Evolutionary conservation across 2,888 invertebrate species (phyloP).

Genomic region (Dynastes maya): DNA sequence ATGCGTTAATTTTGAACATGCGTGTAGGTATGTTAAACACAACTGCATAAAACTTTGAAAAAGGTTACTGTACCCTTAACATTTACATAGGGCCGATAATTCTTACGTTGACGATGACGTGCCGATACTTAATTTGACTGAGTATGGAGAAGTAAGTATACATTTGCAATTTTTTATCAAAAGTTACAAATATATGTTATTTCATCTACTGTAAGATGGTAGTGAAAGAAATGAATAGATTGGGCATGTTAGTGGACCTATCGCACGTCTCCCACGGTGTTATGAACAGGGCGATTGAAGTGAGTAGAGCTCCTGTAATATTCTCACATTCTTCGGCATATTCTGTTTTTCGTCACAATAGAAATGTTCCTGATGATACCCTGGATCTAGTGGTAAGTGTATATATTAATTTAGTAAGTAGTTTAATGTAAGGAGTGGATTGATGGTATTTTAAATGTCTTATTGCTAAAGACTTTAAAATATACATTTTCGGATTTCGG

Average conservation of each 20-base stretch:
- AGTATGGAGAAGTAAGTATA: conserved; percentile 68
- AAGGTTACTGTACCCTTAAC: too few species aligned
- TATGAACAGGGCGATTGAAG: conserved; percentile 73
- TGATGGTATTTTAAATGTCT: too few species aligned
- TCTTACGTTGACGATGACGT: conserved; percentile 60
- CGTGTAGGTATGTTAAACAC: too few species aligned
- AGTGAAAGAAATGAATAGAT: conserved; percentile 77
- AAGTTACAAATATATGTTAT: too few species aligned
- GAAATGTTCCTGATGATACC: conserved; percentile 77
- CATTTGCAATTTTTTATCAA: background rate
- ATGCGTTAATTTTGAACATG: too few species aligned
- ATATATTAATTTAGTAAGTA: too few species aligned
- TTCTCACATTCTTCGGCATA: conserved; percentile 77
- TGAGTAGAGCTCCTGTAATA: conserved; percentile 75
- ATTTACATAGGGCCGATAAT: conserved; percentile 67
- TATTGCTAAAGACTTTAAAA: too few species aligned
- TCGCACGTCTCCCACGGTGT: conserved; percentile 75
- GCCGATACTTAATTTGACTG: conserved; percentile 66
- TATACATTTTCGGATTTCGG: too few species aligned
- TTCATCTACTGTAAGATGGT: conserved; percentile 67
- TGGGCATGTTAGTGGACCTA: conserved; percentile 78
- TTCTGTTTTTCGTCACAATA: conserved; percentile 70
- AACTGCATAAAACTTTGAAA: too few species aligned
- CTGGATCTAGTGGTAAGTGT: conserved; percentile 69
- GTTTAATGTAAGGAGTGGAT: too few species aligned